Conservation (phyloP, 2,888 invertebrate species). For the Caenorhabditis parvicauda region DNA sequence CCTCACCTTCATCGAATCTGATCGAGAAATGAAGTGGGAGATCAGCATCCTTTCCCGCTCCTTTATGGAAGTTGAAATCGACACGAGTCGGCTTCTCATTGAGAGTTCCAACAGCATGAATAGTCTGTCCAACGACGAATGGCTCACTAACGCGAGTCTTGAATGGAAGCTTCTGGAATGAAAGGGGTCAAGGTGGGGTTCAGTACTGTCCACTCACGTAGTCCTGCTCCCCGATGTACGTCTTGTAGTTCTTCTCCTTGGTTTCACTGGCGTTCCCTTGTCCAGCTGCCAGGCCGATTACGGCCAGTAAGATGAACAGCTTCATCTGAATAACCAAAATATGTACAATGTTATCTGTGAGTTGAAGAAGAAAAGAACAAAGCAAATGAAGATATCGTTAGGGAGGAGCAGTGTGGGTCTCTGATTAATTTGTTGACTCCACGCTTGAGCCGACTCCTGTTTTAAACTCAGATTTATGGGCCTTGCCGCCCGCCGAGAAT, state of each 20-base stretch:
- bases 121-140: conserved; percentile 59
- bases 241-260: conserved; percentile 50
- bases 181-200: neutral
- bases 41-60: conserved; percentile 52
- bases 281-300: conserved; percentile 13
- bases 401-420: too few relatives aligned
- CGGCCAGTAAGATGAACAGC: conserved; percentile 10
- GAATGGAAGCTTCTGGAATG: conserved; percentile 57
- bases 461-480: too few relatives aligned
- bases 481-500: too few relatives aligned
- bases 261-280: conserved; percentile 32
- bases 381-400: too few relatives aligned
- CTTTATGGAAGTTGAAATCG: conserved; percentile 62
- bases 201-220: conserved; percentile 32
- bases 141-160: conserved; percentile 60
- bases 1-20: conserved; percentile 56
- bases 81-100: conserved; percentile 54
- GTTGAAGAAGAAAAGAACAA: too few relatives aligned
- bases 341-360: too few relatives aligned
- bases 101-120: conserved; percentile 58
- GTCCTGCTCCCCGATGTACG: conserved; percentile 57
- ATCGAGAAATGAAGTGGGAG: conserved; percentile 61
- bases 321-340: too few relatives aligned
- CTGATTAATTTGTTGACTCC: too few relatives aligned
- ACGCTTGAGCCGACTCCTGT: too few relatives aligned